Evolutionary conservation across 2,113 vertebrate species (phyloP).

Genomic region (Willisornis vidua): DNA sequence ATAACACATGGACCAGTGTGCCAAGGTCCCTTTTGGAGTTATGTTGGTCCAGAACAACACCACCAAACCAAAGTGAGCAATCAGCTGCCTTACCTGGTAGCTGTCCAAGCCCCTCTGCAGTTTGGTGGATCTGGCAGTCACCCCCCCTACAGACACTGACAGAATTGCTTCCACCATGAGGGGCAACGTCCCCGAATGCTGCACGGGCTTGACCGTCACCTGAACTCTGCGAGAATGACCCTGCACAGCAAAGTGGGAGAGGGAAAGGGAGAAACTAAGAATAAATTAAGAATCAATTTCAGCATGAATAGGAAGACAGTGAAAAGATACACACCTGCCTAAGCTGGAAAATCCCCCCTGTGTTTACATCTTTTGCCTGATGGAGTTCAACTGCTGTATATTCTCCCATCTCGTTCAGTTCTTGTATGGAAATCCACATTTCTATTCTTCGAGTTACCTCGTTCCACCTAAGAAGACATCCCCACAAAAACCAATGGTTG

Average conservation of each 20-base stretch:
- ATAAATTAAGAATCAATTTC: background rate
- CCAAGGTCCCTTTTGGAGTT: background rate
- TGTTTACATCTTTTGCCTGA: constrained; percentile 92
- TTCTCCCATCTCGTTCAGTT: constrained; percentile 94
- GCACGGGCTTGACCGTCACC: constrained; percentile 89
- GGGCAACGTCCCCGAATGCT: constrained; percentile 92
- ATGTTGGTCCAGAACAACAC: background rate
- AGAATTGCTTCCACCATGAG: constrained; percentile 93
- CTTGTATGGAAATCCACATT: constrained; percentile 91
- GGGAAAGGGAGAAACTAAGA: background rate
- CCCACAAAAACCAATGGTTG: background rate
- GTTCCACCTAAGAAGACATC: constrained; percentile 83
- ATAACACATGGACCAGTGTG: background rate
- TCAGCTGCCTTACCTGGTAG: constrained; percentile 86
- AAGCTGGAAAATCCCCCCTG: constrained; percentile 94
- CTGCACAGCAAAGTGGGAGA: constrained; percentile 64
- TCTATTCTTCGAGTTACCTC: constrained; percentile 95
- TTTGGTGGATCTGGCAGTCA: constrained; percentile 90
- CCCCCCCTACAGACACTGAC: constrained; percentile 91
- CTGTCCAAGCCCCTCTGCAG: constrained; percentile 94
- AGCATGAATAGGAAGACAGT: background rate
- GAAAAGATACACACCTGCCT: constrained; percentile 82
- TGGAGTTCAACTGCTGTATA: constrained; percentile 92
- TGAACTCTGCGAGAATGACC: constrained; percentile 95
- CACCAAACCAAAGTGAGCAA: background rate